These are phyloP conservation scores for Peromyscus eremicus DNA, from an alignment of 2,797 vertebrate species.

Conservation along the genomic window DNA sequence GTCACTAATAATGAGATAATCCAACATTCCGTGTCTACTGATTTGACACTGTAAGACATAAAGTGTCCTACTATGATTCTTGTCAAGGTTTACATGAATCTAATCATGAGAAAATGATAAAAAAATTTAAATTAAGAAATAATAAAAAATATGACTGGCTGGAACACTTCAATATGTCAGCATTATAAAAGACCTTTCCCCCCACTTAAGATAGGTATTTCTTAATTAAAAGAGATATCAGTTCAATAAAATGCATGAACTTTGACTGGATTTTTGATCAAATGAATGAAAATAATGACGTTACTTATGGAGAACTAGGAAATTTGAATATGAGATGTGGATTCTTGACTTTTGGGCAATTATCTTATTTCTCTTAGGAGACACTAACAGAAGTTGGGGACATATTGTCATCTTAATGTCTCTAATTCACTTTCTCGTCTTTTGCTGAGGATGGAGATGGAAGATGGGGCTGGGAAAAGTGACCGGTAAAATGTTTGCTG, in stretches of 20 bases:
- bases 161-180: background rate
- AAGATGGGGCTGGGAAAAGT: background rate
- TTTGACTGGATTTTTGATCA: background rate
- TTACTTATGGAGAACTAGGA: background rate
- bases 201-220: background rate
- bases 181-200: background rate
- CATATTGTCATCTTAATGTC: background rate
- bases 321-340: background rate
- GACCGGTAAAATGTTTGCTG: background rate
- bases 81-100: background rate
- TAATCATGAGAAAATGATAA: background rate
- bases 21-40: background rate
- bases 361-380: background rate
- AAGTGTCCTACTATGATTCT: background rate
- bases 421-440: background rate
- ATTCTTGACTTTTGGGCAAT: slow-evolving; percentile 12
- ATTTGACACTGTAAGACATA: background rate
- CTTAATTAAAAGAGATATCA: background rate
- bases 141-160: background rate
- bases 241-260: background rate
- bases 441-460: background rate
- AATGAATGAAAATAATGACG: background rate
- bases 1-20: background rate
- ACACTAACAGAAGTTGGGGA: background rate
- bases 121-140: background rate